Conservation (phyloP, 2,113 vertebrate species). For the Lepidothrix coronata region DNA sequence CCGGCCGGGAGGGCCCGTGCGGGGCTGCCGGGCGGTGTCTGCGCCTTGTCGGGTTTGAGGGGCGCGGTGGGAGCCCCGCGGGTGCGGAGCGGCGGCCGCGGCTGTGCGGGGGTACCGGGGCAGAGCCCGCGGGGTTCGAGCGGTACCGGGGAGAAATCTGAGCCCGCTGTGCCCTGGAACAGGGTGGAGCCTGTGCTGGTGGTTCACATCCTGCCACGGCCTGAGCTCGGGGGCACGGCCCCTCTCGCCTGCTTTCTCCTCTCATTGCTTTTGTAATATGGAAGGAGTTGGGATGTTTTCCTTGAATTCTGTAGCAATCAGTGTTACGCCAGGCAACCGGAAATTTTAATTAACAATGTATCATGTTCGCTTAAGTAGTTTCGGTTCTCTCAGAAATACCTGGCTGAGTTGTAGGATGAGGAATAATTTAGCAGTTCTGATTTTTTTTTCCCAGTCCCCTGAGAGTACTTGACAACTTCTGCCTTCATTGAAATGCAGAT, state of each 20-base stretch:
- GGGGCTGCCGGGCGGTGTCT: background rate
- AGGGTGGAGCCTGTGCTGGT: too few relatives aligned
- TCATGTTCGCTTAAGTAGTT: background rate
- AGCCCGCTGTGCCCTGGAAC: background rate
- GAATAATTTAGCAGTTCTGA: background rate
- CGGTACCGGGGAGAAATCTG: background rate
- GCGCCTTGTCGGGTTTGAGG: accelerated
- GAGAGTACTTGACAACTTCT: background rate
- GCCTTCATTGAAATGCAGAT: accelerated
- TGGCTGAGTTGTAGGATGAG: background rate
- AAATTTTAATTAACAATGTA: background rate
- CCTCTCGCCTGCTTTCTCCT: background rate
- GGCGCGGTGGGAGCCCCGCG: background rate
- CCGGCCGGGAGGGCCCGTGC: background rate
- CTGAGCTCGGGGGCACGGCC: background rate
- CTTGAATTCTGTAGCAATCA: background rate
- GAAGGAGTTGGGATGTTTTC: background rate
- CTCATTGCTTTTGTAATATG: accelerated
- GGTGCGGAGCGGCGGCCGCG: background rate
- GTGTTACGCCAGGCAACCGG: background rate
- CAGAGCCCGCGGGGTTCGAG: background rate
- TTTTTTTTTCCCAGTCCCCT: too few relatives aligned
- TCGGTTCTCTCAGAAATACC: background rate
- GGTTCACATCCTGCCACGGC: background rate
- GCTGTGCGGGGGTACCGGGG: accelerated